phyloP scores from a whole-genome alignment of 2,797 vertebrate genomes.

The Sebastes miniatus region DNA sequence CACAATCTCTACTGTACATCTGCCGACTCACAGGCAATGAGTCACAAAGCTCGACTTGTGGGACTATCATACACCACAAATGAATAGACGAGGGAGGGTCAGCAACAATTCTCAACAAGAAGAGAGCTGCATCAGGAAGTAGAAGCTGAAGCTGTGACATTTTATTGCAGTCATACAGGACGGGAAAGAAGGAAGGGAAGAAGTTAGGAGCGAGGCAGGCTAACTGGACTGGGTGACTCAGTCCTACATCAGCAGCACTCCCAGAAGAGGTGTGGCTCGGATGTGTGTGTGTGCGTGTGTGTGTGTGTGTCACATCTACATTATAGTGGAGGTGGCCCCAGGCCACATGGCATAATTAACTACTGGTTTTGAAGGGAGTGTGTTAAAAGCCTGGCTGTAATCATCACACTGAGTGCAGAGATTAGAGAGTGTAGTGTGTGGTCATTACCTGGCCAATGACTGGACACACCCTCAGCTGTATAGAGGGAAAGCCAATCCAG shows the following conservation, averaged over 20 bases:
- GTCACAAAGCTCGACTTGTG: slow-evolving; percentile 49
- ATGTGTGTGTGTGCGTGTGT: background rate
- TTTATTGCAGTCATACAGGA: slow-evolving; percentile 16
- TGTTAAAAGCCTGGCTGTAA: slow-evolving; percentile 61
- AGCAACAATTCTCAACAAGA: slow-evolving; percentile 21
- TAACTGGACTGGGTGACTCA: slow-evolving; percentile 70
- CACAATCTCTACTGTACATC: slow-evolving; percentile 64
- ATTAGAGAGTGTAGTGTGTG: slow-evolving; percentile 61
- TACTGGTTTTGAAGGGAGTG: slow-evolving; percentile 63
- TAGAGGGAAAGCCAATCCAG: slow-evolving; percentile 2
- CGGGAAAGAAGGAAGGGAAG: slow-evolving; percentile 29
- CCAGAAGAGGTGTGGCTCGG: slow-evolving; percentile 57
- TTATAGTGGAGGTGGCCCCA: slow-evolving; percentile 49
- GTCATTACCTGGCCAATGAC: slow-evolving; percentile 67
- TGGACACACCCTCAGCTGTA: slow-evolving; percentile 55
- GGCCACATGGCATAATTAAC: slow-evolving; percentile 64
- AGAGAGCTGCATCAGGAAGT: slow-evolving; percentile 35
- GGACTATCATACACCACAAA: slow-evolving; percentile 19
- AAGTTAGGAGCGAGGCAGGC: slow-evolving; percentile 23
- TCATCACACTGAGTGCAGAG: slow-evolving; percentile 58
- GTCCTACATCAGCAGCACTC: slow-evolving; percentile 71
- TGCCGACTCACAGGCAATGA: slow-evolving; percentile 55
- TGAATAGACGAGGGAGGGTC: slow-evolving; percentile 17
- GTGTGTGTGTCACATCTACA: slow-evolving; percentile 43
- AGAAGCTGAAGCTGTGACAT: slow-evolving; percentile 1